Conservation (phyloP, 2,113 vertebrate species). For the Malurus alboscapulatus region DNA sequence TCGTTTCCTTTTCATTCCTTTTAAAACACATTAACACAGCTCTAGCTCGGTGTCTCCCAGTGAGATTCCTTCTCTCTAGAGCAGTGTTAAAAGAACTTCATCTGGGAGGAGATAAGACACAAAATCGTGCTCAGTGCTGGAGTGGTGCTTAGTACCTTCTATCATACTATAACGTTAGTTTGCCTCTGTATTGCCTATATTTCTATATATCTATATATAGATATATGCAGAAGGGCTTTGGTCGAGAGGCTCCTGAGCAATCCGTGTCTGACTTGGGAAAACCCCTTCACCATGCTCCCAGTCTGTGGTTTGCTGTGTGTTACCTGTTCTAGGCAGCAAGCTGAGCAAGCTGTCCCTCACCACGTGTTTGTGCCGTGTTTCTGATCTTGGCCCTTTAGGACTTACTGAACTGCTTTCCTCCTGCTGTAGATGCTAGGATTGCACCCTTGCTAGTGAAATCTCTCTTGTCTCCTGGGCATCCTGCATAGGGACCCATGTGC, state of each 20-base stretch:
- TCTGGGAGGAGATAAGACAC: not conserved
- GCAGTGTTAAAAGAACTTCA: not conserved
- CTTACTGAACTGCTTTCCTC: not conserved
- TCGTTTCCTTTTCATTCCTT: not conserved
- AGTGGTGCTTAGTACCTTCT: not conserved
- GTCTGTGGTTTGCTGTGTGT: not conserved
- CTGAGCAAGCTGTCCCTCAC: not conserved
- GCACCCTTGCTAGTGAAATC: not conserved
- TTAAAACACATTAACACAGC: not conserved
- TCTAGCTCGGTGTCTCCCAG: not conserved
- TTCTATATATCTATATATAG: too few species aligned
- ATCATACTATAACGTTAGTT: not conserved
- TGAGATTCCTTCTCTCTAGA: not conserved
- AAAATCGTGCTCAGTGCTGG: not conserved
- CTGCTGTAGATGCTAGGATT: not conserved
- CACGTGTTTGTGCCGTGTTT: not conserved
- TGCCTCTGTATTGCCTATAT: accelerated
- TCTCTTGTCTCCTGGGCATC: not conserved
- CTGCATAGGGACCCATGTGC: not conserved
- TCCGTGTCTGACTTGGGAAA: not conserved
- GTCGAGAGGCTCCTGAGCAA: not conserved
- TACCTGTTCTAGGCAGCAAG: not conserved
- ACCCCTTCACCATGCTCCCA: accelerated
- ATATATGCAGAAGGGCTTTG: not conserved
- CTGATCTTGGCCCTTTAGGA: not conserved